Evolutionary conservation across 1,140 invertebrate genomes (phyloP).

Genomic region (Mizuhopecten yessoensis): DNA sequence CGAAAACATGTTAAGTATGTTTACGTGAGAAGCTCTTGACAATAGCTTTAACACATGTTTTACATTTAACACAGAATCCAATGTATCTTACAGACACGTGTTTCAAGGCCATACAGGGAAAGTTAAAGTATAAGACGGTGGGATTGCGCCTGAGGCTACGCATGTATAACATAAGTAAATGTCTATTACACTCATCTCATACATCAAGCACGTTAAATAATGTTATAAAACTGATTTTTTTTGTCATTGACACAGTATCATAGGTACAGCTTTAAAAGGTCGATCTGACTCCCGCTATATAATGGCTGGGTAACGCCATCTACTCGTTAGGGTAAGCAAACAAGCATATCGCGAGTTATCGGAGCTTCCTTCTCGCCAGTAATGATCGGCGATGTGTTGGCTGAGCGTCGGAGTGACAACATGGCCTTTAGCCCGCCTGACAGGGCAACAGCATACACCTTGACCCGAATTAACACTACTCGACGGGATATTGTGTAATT

Average conservation of each 20-base stretch:
- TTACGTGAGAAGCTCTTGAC: background rate
- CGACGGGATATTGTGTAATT: background rate
- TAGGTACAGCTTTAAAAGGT: background rate
- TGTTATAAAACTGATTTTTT: background rate
- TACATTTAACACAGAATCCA: background rate
- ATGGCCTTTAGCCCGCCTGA: background rate
- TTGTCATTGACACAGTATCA: background rate
- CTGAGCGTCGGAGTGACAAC: background rate
- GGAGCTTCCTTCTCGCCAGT: background rate
- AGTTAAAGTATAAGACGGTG: background rate
- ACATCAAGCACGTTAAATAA: background rate
- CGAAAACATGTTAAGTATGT: background rate
- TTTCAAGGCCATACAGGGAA: background rate
- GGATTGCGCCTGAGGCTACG: background rate
- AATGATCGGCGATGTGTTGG: background rate
- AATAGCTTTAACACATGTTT: background rate
- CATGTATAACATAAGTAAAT: background rate
- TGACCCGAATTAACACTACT: conserved; percentile 26
- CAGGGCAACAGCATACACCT: background rate
- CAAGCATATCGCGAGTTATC: conserved; percentile 5
- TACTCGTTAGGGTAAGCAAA: background rate
- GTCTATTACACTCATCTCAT: background rate
- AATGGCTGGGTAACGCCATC: too few relatives aligned
- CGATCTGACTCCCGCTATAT: too few relatives aligned
- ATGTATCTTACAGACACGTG: background rate